Percentiles rank a stretch among this genome's conserved stretches.
Conservation (phyloP, 2,797 vertebrate genomes). For the Clamator glandarius region DNA sequence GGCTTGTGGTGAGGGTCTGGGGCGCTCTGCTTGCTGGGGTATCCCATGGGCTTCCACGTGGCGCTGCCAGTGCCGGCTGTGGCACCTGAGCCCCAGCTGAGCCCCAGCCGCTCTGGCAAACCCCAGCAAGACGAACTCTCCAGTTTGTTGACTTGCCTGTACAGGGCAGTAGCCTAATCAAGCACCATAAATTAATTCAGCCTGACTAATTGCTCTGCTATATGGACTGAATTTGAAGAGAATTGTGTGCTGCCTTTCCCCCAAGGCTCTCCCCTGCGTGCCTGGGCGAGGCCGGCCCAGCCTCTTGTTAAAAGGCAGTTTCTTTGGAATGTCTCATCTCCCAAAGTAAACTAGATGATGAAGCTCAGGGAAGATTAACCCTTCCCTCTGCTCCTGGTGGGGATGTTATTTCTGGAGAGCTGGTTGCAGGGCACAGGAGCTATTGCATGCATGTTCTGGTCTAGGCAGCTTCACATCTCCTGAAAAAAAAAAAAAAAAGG, state of each 20-base stretch:
- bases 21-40: background rate
- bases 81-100: too few species aligned
- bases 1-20: background rate
- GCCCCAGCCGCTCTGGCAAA: background rate
- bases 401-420: background rate
- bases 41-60: too few species aligned
- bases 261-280: background rate
- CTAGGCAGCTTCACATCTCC: background rate
- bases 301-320: conserved; percentile 28
- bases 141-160: background rate
- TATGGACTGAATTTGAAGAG: conserved; percentile 30
- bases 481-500: background rate
- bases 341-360: background rate
- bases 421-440: background rate
- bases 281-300: background rate
- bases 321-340: conserved; percentile 28
- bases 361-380: background rate
- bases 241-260: conserved; percentile 4
- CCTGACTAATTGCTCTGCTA: conserved; percentile 43
- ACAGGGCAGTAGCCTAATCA: background rate
- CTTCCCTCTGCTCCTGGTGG: background rate
- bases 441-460: background rate
- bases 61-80: too few species aligned
- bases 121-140: background rate
- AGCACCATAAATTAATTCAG: conserved; percentile 35